Base-by-base conservation (phyloP, 2,113 vertebrate species). In the Nycticebus coucang region DNA sequence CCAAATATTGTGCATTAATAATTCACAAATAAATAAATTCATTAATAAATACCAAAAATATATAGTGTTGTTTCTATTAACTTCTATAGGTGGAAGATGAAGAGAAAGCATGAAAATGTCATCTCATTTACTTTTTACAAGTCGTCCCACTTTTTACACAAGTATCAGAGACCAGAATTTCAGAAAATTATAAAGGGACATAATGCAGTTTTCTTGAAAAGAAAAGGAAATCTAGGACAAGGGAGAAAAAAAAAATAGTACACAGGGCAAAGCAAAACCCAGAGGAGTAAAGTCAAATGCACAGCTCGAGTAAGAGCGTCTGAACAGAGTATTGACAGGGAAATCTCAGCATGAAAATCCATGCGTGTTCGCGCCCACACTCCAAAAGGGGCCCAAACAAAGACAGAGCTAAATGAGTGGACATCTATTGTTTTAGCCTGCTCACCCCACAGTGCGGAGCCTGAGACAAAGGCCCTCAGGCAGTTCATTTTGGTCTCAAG, bases 11-110 rank as follows among this genome's bases (percentile, higher is more conserved):
- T 15, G 50, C 18, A 69, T 72, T 80, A 92, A 87, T 87, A 91
- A 59, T 94, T 55, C 55, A 77, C 77, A 92, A 91, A 89, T 89
- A 9, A 92, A 87, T 87, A 89, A 66, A 59, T 94, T 45, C 55
- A 77, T 81, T 91, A 91, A 89, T 89, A 50, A 50, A 85, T 82
- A 50, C 11, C 28, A 90, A 7, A 88, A 92, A 90, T 95, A 21
- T 22, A 9, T 84, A 19, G 17, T 14, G 82, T 2, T 41, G 26
- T 92, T 88, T 93, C 30, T n/a, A 59, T 50, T 97, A 59, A 83
- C 50, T 93, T 89, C 22, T 78, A 8, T 35, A 59, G 19, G 8
- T 87, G 1, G 14, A 80, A 83, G 95, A 80, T 68, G 5, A 89
- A 84, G 50, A 21, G 6, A 90, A 93, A 55, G 3, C 19, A 71